Conservation (phyloP, 2,797 vertebrate genomes). For the Hoplostethus mediterraneus region DNA sequence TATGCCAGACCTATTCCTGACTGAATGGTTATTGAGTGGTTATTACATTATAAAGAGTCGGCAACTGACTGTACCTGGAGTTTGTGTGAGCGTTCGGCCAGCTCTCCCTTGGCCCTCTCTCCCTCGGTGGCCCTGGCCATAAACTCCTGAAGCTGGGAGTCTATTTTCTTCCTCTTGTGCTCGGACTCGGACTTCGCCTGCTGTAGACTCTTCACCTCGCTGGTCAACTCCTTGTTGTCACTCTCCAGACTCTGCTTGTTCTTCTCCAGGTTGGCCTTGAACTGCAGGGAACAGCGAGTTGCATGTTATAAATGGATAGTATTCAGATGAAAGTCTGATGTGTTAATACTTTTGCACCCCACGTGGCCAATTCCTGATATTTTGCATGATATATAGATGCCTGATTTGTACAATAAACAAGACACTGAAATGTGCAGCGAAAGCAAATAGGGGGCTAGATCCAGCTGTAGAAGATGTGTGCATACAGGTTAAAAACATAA, state of each 20-base stretch:
- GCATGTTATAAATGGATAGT: not conserved
- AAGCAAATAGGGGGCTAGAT: no score
- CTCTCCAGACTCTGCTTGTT: conserved; percentile 95
- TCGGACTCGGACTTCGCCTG: conserved; percentile 93
- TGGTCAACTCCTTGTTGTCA: conserved; percentile 93
- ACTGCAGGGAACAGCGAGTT: conserved; percentile 73
- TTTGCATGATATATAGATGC: not conserved
- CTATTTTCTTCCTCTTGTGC: conserved; percentile 95
- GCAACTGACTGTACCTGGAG: conserved; percentile 83
- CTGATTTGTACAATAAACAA: no score
- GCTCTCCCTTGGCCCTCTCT: conserved; percentile 89
- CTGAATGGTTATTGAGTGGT: no score
- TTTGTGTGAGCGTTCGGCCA: conserved; percentile 90
- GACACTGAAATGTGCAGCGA: no score
- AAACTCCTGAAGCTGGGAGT: conserved; percentile 92
- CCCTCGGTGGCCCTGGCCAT: conserved; percentile 89
- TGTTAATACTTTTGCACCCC: not conserved
- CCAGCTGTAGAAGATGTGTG: no score
- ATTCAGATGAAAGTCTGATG: not conserved
- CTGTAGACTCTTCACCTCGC: conserved; percentile 94
- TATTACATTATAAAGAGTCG: no score
- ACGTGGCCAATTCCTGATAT: no score
- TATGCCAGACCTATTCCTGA: no score
- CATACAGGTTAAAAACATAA: no score
- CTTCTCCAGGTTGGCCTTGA: conserved; percentile 95